Evolutionary conservation across 2,113 vertebrate genomes (phyloP), one percentile per base, ranked within the genome.

Genomic region (Gambusia affinis): DNA sequence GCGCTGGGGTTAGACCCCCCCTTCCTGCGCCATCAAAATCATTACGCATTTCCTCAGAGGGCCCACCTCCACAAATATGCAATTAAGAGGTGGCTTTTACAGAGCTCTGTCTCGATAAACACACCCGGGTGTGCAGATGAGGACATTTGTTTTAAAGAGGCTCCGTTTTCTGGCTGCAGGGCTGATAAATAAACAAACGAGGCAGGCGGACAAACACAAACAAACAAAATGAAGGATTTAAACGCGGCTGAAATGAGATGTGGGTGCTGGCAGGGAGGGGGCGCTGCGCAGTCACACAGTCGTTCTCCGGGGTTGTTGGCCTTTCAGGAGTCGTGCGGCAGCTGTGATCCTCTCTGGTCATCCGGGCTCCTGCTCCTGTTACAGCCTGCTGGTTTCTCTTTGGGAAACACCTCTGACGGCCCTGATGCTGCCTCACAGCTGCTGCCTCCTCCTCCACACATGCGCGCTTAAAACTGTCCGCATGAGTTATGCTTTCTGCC

Each of bases 1-100:
- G 92, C 90, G 70, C 85, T 73, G 88, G 88, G 89, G 86, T 89
- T 87, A 80, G 64, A 76, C 73, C 73, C 72, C 67, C 63, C 75
- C 37, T 47, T 17, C 42, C 67, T 28, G 30, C 47, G 64, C 81
- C 85, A 83, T 88, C 92, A 90, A 87, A 84, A 92, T 92, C 90
- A 91, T 92, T 92, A 92, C 77, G 89, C 90, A 80, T 92, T 92
- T 91, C 86, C 89, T 92, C 87, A 60, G 85, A 91, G 87, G 88
- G 78, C 89, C 51, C 89, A 85, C 83, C 87, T 88, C 86, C 83
- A 82, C 84, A 89, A 90, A 88, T 85, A 79, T 75, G 84, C 84
- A 85, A 85, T 87, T 89, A 85, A 69, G 57, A 77, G 79, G 54
- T 19, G 47, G 91, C 83, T 86, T 89, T 88, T 89, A 90, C 85